Evolutionary conservation across 2,888 invertebrate species (phyloP), one percentile per base, ranked within the genome.

Genomic region (Diaprepes abbreviatus): DNA sequence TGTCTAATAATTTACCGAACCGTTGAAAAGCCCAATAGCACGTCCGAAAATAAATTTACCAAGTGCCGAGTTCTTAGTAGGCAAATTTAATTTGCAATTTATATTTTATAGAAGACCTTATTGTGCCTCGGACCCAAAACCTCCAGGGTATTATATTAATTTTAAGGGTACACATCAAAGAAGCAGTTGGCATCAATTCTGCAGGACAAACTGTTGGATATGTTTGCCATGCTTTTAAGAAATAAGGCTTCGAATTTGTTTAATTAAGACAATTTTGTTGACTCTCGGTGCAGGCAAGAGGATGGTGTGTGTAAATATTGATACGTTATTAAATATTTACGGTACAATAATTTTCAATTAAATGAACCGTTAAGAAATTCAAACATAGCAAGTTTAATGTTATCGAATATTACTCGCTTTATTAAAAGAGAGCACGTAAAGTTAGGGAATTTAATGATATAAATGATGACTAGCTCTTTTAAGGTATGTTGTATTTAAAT

Each of bases 31-130:
- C 43, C 4, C 28, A 12, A 24, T 16, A 21, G 24, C 58, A 58
- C 31, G 28, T 58, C 58, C 28, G 43, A 19, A 58, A 58, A 58
- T 58, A 58, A 57, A 58, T 58, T 58, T 31, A 17, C 16, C 28
- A 28, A 38, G 10, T 17, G 43, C 17, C 43, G 43, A 58, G 28
- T 58, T 40, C 58, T 58, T 43, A 31, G 40, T 43, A 36, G 40
- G 40, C 58, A 58, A 58, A 58, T 58, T 58, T 58, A 58, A 58
- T 58, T 58, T 58, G 58, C 58, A 58, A 58, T 43, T 58, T 58
- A 58, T 58, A 58, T 58, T 58, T 58, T 58, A 58, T 43, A 58
- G 19, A 58, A 36, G 38, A 36, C 57, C 57, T 36, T 21, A 38
- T 58, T 38, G 40, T 43, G 24, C 40, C 31, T 16, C 33, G 17